Evolutionary conservation across 2,888 invertebrate species (phyloP).

Genomic region (Mylabris sibirica): DNA sequence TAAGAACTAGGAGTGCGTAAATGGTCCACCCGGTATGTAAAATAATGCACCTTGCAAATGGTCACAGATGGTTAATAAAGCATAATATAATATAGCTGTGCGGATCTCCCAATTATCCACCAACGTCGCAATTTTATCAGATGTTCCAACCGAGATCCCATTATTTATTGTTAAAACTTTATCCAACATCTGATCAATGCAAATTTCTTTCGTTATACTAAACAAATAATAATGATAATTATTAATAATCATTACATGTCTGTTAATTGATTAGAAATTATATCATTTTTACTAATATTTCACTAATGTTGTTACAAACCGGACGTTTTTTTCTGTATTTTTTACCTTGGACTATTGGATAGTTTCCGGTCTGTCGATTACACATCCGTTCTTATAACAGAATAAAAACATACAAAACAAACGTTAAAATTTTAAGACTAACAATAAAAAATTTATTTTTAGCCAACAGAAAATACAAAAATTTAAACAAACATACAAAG

Average conservation of each 20-base stretch:
- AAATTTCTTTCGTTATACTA: background rate
- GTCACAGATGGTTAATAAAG: conserved; percentile 48
- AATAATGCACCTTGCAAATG: conserved; percentile 47
- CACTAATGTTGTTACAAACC: conserved; percentile 9
- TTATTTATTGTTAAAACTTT: background rate
- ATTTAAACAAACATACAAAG: background rate
- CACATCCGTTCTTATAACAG: conserved; percentile 23
- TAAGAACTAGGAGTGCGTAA: too few species aligned
- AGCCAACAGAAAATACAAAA: background rate
- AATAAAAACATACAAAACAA: conserved; percentile 5
- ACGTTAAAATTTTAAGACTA: background rate
- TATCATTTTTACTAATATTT: background rate
- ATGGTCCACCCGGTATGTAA: too few species aligned
- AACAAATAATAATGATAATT: too few species aligned
- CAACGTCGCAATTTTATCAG: conserved; percentile 3
- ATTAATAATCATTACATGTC: background rate
- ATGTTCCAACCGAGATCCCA: background rate
- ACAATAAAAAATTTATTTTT: background rate
- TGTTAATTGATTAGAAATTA: background rate
- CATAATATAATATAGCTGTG: conserved; percentile 40
- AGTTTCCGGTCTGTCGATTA: conserved; percentile 36
- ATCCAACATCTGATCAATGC: background rate
- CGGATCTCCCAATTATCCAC: conserved; percentile 30
- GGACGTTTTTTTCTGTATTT: conserved; percentile 30
- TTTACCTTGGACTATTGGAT: conserved; percentile 23